Conservation (phyloP, 2,113 vertebrate genomes). For the Cisticola juncidis region DNA sequence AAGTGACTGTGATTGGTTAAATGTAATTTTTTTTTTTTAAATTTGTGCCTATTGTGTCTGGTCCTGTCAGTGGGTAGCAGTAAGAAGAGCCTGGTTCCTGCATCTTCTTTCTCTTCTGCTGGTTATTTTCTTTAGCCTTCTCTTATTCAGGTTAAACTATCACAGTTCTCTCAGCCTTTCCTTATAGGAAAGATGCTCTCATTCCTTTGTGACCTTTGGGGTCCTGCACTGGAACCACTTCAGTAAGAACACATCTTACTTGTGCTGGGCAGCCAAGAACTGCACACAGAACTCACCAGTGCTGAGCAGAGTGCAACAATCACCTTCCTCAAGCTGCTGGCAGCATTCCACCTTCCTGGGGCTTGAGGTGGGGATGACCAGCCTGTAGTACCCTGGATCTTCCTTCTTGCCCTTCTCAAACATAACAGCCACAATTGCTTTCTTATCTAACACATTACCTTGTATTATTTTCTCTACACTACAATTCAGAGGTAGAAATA, state of each 20-base stretch:
- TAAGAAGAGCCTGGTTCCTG: not conserved
- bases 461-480: not conserved
- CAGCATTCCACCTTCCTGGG: not conserved
- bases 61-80: not conserved
- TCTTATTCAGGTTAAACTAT: not conserved
- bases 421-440: not conserved
- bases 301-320: not conserved
- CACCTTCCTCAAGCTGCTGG: not conserved
- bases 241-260: not conserved
- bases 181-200: not conserved
- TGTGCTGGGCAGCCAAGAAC: not conserved
- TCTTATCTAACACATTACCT: not conserved
- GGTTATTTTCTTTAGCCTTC: not conserved
- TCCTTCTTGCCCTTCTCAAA: not conserved
- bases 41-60: not conserved
- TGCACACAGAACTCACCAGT: not conserved
- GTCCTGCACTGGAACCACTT: not conserved
- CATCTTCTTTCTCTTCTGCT: not conserved
- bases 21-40: no score
- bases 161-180: not conserved
- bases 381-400: not conserved
- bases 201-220: not conserved
- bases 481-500: not conserved
- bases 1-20: not conserved
- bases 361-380: not conserved